Evolutionary conservation across 2,888 invertebrate genomes (phyloP).

Genomic region (Chymomyza amoena): DNA sequence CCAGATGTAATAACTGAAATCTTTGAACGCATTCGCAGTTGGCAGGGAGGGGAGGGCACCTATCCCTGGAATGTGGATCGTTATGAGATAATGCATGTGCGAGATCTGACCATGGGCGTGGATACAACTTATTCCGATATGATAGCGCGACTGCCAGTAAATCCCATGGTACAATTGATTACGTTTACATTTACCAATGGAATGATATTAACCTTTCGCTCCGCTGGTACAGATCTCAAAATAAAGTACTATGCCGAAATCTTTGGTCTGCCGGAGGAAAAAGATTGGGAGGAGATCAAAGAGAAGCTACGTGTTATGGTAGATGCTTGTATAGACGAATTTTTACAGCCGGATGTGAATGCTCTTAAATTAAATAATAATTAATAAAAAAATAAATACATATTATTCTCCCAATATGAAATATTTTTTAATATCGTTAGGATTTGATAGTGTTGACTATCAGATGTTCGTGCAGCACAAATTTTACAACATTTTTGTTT

Average conservation of each 20-base stretch:
- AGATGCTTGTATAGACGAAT: slow-evolving; percentile 87
- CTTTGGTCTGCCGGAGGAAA: slow-evolving; percentile 84
- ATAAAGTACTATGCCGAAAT: slow-evolving; percentile 98
- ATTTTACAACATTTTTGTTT: too few species aligned
- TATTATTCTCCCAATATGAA: too few species aligned
- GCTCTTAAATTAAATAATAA: too few species aligned
- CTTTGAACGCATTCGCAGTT: slow-evolving; percentile 90
- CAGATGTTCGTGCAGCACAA: too few species aligned
- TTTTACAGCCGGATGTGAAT: slow-evolving; percentile 83
- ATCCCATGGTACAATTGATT: slow-evolving; percentile 89
- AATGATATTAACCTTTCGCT: slow-evolving; percentile 90
- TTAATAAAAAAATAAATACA: too few species aligned
- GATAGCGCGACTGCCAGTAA: slow-evolving; percentile 85
- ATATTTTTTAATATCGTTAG: too few species aligned
- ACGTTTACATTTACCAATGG: slow-evolving; percentile 94
- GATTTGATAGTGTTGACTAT: too few species aligned
- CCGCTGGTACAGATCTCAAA: slow-evolving; percentile 98
- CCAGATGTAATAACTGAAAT: slow-evolving; percentile 84
- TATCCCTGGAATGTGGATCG: slow-evolving; percentile 86
- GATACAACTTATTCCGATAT: slow-evolving; percentile 86
- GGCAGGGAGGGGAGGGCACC: slow-evolving; percentile 80
- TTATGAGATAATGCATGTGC: slow-evolving; percentile 84
- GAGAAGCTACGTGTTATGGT: slow-evolving; percentile 86
- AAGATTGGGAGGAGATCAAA: slow-evolving; percentile 83
- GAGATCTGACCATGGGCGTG: slow-evolving; percentile 91